A percentile compares a stretch with the other conserved stretches of the same genome.
These are phyloP conservation scores for Pelmatolapia mariae DNA, from an alignment of 2,113 vertebrate genomes.

Conservation along the genomic window DNA sequence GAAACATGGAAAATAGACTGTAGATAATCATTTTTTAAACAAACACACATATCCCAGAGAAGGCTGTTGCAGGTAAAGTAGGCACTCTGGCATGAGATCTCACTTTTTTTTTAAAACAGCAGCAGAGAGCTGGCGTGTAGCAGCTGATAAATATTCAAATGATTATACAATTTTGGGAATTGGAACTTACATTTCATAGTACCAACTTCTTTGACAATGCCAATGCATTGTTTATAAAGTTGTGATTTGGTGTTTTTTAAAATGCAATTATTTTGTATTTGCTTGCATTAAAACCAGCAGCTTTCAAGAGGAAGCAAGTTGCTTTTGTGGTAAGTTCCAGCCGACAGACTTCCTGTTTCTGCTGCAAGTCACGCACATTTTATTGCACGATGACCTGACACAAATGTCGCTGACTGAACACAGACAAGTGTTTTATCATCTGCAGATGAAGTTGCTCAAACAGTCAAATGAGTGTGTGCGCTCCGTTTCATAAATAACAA, in stretches of 20 bases:
- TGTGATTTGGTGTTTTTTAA: not conserved
- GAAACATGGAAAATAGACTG: not conserved
- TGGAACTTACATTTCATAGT: not conserved
- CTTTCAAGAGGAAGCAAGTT: conserved; percentile 24
- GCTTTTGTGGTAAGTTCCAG: conserved; percentile 34
- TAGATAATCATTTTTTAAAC: not conserved
- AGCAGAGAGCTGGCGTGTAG: not conserved
- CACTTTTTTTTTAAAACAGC: fast-evolving
- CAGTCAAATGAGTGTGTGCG: not conserved
- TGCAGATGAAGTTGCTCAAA: not conserved
- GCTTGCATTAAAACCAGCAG: not conserved
- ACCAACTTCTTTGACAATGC: not conserved
- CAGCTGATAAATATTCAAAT: not conserved
- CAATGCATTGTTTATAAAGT: not conserved
- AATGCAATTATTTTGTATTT: not conserved
- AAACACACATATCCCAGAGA: not conserved
- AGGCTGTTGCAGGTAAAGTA: not conserved
- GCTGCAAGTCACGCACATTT: not conserved
- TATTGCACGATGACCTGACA: not conserved
- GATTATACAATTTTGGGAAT: not conserved
- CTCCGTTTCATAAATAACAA: not conserved
- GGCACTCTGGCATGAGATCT: not conserved
- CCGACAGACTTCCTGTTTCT: conserved; percentile 46
- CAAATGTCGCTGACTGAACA: not conserved
- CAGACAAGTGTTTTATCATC: not conserved